A percentile compares a stretch with the other conserved stretches of the same genome.
Evolutionary conservation across 2,888 invertebrate genomes (phyloP).

Genomic region (Ellobium chinense): DNA sequence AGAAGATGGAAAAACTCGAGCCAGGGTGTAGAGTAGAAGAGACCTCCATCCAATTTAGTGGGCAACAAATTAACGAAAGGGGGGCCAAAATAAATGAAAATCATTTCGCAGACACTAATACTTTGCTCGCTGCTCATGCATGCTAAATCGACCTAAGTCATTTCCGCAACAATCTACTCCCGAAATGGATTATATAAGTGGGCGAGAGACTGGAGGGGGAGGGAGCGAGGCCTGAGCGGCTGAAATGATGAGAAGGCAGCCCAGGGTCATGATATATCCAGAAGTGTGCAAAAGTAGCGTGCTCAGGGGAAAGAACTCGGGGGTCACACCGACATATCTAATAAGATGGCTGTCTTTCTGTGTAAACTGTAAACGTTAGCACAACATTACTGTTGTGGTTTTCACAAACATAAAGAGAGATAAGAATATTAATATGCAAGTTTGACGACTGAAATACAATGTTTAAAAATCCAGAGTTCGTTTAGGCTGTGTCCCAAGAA

Average conservation of each 20-base stretch:
- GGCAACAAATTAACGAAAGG: constrained; percentile 17
- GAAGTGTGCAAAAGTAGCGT: neutral
- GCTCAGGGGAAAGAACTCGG: too few relatives aligned
- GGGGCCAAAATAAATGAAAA: constrained; percentile 23
- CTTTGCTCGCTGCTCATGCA: constrained; percentile 25
- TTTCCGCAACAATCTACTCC: constrained; percentile 32
- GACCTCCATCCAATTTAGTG: neutral
- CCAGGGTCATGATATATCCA: neutral
- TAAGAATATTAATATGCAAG: too few relatives aligned
- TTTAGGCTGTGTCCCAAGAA: too few relatives aligned
- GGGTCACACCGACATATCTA: too few relatives aligned
- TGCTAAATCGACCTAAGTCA: constrained; percentile 39
- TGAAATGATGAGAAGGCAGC: neutral
- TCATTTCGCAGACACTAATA: constrained; percentile 31
- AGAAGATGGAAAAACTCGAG: neutral
- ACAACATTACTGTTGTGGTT: too few relatives aligned
- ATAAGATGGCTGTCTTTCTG: too few relatives aligned
- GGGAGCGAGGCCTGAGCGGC: neutral
- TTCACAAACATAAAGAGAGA: too few relatives aligned
- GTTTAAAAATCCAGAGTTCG: too few relatives aligned
- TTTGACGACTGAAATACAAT: too few relatives aligned
- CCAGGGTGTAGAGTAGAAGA: neutral
- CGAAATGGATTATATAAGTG: constrained; percentile 24
- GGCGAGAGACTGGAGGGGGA: neutral
- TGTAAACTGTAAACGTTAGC: too few relatives aligned